phyloP scores from a whole-genome alignment of 2,797 vertebrate genomes.

The Spinibarbus caldwelli region DNA sequence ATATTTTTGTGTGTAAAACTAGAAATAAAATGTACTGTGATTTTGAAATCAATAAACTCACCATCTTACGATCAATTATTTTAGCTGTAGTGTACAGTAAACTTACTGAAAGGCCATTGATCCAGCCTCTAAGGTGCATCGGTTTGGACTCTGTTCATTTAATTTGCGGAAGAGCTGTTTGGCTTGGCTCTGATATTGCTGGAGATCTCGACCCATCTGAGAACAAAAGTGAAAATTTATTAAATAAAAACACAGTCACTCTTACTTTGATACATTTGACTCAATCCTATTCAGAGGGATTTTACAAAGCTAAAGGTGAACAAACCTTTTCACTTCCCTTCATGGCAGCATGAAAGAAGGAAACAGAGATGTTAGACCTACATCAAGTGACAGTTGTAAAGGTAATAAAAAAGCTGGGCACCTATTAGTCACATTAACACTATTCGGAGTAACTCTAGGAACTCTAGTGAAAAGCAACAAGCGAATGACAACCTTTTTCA shows the following conservation, averaged over 20 bases:
- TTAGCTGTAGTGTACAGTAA: neutral
- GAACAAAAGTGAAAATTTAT: constrained; percentile 57
- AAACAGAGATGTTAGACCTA: constrained; percentile 58
- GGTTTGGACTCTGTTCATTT: constrained; percentile 95
- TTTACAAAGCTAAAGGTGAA: constrained; percentile 66
- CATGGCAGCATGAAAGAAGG: constrained; percentile 72
- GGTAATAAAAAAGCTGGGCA: neutral
- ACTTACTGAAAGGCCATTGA: constrained; percentile 97
- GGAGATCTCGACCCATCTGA: constrained; percentile 94
- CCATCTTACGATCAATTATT: neutral
- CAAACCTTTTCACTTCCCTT: constrained; percentile 87
- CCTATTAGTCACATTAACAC: neutral
- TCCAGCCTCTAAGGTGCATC: constrained; percentile 96
- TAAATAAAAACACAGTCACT: constrained; percentile 15
- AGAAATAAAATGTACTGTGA: neutral
- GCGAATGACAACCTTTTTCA: neutral
- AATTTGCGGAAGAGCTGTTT: constrained; percentile 97
- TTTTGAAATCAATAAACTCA: neutral
- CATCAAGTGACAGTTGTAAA: neutral
- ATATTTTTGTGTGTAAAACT: neutral
- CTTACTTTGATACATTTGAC: neutral
- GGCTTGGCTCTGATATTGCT: constrained; percentile 97
- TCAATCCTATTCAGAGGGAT: constrained; percentile 43
- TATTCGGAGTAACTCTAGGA: neutral
- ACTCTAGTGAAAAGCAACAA: neutral